phyloP scores from a whole-genome alignment of 37 sponge, comb jelly and placozoan species.

The Axinella damicornis region DNA sequence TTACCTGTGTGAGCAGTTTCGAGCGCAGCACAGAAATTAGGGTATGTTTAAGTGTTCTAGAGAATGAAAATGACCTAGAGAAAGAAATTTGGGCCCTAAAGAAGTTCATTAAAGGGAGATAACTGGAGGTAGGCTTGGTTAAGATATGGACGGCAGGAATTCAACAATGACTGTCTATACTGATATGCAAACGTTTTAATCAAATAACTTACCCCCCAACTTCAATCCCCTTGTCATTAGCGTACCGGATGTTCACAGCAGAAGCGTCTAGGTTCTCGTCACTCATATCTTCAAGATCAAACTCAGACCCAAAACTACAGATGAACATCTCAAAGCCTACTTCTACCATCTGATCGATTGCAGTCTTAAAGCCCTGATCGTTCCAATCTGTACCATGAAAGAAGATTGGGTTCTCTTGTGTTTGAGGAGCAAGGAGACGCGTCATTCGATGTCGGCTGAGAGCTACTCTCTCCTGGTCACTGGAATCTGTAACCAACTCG shows the following conservation, averaged over 20 bases:
- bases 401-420: slow-evolving; percentile 80
- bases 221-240: slow-evolving; percentile 53
- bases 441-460: slow-evolving; percentile 74
- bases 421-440: slow-evolving; percentile 63
- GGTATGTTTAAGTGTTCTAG: no score
- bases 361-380: slow-evolving; percentile 12
- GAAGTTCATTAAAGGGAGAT: no score
- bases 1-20: no score
- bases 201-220: slow-evolving; percentile 60
- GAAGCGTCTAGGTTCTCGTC: slow-evolving; percentile 14
- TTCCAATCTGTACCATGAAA: slow-evolving; percentile 50
- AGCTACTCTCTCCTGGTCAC: slow-evolving; percentile 55
- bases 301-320: slow-evolving; percentile 67
- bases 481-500: slow-evolving; percentile 61
- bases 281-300: slow-evolving; percentile 45
- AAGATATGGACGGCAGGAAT: no score
- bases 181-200: no score
- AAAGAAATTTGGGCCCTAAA: no score
- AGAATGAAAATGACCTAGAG: no score
- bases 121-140: no score
- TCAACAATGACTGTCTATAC: no score
- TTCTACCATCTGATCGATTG: slow-evolving; percentile 50
- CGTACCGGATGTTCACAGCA: slow-evolving; percentile 28
- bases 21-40: no score
- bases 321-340: slow-evolving; percentile 81